Conservation (phyloP, 2,797 vertebrate species). For the Hyperoplus immaculatus region DNA sequence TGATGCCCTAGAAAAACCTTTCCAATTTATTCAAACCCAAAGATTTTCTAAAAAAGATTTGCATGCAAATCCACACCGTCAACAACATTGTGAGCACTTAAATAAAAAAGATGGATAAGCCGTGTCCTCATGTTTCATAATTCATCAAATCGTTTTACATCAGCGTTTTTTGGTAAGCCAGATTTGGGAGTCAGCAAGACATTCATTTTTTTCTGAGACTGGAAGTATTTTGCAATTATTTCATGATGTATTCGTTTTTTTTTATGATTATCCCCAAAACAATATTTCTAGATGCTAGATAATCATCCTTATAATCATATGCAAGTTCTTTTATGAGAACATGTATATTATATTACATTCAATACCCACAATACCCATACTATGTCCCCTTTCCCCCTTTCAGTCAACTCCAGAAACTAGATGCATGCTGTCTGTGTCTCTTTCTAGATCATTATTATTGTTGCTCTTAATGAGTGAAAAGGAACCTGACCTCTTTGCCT, state of each 20-base stretch:
- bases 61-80: slow-evolving; percentile 41
- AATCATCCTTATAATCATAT: neutral
- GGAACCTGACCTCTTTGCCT: slow-evolving; percentile 35
- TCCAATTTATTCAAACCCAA: slow-evolving; percentile 36
- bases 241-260: neutral
- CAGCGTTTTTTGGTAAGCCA: neutral
- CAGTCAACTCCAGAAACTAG: slow-evolving; percentile 42
- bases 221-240: neutral
- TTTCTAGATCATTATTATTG: slow-evolving; percentile 60
- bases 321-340: neutral
- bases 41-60: slow-evolving; percentile 21
- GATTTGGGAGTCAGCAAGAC: neutral
- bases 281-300: neutral
- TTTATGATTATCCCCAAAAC: neutral
- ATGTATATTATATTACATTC: slow-evolving; percentile 17
- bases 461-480: slow-evolving; percentile 39
- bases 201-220: neutral
- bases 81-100: slow-evolving; percentile 34
- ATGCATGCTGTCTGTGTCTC: slow-evolving; percentile 58
- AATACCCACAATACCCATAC: slow-evolving; percentile 21
- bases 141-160: neutral
- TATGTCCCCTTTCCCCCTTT: slow-evolving; percentile 37
- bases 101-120: slow-evolving; percentile 39
- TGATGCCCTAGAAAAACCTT: slow-evolving; percentile 51
- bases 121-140: neutral